These are phyloP conservation scores for Chitala chitala DNA, from an alignment of 2,113 vertebrate species.

Conservation along the genomic window DNA sequence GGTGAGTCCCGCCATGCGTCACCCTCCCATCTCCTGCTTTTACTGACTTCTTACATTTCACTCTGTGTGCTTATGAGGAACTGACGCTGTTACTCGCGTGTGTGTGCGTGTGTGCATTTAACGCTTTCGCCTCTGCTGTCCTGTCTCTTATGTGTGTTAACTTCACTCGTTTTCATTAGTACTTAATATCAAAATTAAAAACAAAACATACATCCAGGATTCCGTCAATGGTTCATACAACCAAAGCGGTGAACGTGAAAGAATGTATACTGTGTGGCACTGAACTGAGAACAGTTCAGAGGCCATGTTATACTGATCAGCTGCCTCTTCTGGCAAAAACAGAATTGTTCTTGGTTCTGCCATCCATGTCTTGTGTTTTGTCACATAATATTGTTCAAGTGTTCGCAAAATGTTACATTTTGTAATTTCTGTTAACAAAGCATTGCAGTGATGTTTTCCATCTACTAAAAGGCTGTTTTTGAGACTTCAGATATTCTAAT, in stretches of 20 bases:
- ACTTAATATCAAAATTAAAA: background rate
- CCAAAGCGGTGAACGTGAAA: too few relatives aligned
- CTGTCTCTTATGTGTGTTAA: slow-evolving; percentile 19
- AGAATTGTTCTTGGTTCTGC: background rate
- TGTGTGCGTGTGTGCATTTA: slow-evolving; percentile 49
- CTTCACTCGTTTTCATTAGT: background rate
- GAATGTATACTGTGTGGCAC: background rate
- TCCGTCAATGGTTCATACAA: background rate
- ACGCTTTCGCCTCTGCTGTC: slow-evolving; percentile 41
- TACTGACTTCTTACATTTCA: slow-evolving; percentile 52
- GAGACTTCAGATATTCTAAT: too few relatives aligned
- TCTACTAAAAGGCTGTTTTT: too few relatives aligned
- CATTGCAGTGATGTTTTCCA: too few relatives aligned
- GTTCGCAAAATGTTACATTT: background rate
- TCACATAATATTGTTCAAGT: background rate
- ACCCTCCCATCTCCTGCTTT: slow-evolving; percentile 45
- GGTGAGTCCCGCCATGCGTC: slow-evolving; percentile 81
- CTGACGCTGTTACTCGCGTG: too few relatives aligned
- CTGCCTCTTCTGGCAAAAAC: too few relatives aligned
- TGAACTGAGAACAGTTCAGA: background rate
- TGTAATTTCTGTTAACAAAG: too few relatives aligned
- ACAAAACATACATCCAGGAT: background rate
- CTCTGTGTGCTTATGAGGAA: slow-evolving; percentile 51
- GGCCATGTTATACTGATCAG: too few relatives aligned
- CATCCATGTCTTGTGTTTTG: background rate